Conservation (phyloP, 2,888 invertebrate genomes). For the Herminia tarsipennalis region DNA sequence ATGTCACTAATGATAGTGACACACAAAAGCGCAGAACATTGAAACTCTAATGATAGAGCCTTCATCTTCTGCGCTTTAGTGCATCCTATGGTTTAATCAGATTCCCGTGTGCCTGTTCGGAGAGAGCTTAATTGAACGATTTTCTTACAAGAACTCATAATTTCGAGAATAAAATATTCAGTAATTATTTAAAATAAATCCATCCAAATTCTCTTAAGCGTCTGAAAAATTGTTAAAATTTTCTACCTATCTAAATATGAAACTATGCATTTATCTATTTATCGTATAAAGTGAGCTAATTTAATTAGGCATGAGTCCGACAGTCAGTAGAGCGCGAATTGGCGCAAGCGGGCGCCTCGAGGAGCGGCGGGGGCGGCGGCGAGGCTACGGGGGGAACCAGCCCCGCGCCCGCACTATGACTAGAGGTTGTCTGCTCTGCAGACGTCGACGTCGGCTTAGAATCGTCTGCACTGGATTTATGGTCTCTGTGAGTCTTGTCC, state of each 20-base stretch:
- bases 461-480: constrained; percentile 53
- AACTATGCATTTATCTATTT: too few relatives aligned
- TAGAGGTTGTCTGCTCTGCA: constrained; percentile 78
- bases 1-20: too few relatives aligned
- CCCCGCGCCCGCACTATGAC: constrained; percentile 71
- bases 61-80: too few relatives aligned
- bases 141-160: constrained; percentile 38
- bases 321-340: constrained; percentile 70
- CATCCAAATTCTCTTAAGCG: constrained; percentile 30
- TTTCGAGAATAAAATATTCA: constrained; percentile 24
- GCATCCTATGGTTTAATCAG: too few relatives aligned
- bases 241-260: constrained; percentile 77
- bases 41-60: too few relatives aligned
- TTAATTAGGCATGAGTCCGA: constrained; percentile 75
- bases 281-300: constrained; percentile 68
- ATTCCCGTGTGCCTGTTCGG: constrained; percentile 25
- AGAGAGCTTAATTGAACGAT: constrained; percentile 38
- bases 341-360: constrained; percentile 67
- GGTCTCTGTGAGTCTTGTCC: constrained; percentile 45
- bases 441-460: constrained; percentile 67
- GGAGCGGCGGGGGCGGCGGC: constrained; percentile 59
- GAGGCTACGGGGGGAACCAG: constrained; percentile 53
- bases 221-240: constrained; percentile 63
- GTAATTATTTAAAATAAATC: too few relatives aligned
- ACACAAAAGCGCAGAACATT: too few relatives aligned